Percentiles rank a stretch among this genome's conserved stretches.
Conservation (phyloP, 2,888 invertebrate genomes). For the Strigamia maritima region DNA sequence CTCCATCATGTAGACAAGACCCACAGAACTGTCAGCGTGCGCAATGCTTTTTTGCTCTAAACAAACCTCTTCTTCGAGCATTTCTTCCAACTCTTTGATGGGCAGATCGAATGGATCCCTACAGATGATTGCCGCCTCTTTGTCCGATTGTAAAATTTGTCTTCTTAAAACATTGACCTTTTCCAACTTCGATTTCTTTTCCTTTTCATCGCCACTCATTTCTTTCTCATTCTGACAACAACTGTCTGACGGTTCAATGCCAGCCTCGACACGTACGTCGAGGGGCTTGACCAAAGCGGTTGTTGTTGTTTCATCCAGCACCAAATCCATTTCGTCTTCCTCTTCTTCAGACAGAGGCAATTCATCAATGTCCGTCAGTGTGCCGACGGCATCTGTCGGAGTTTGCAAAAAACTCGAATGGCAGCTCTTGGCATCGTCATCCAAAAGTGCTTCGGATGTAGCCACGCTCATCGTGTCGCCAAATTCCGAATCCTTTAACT, state of each 20-base stretch:
- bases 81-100: background rate
- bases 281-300: background rate
- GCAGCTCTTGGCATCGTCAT: slow-evolving; percentile 23
- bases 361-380: slow-evolving; percentile 37
- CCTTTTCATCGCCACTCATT: background rate
- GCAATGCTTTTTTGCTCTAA: background rate
- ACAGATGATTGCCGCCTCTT: background rate
- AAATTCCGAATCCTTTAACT: slow-evolving; percentile 2
- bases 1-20: slow-evolving; percentile 3
- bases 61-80: background rate
- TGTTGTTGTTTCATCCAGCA: background rate
- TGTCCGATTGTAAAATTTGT: background rate
- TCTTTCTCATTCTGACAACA: background rate
- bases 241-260: background rate
- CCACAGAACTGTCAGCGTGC: background rate
- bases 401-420: slow-evolving; percentile 37
- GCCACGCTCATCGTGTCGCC: background rate
- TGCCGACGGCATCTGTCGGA: slow-evolving; percentile 35
- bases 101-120: background rate
- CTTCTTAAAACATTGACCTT: background rate
- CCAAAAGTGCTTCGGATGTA: background rate
- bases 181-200: background rate
- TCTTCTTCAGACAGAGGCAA: slow-evolving; percentile 37
- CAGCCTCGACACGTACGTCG: background rate
- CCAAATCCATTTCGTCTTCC: background rate